Base-by-base conservation (phyloP, 2,888 invertebrate species). In the Megalurothrips usitatus region DNA sequence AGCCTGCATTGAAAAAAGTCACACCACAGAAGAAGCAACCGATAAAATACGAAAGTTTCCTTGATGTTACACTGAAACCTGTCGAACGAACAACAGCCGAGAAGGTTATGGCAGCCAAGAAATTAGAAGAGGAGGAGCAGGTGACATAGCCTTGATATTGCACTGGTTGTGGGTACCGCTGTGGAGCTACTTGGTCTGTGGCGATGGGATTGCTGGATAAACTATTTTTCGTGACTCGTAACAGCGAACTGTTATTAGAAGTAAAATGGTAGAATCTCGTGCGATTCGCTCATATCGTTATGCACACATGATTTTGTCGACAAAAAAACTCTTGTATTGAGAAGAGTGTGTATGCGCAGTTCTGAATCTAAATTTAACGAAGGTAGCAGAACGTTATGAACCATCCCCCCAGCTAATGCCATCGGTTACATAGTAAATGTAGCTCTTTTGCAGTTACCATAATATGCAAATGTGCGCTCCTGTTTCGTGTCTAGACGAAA, bases 21-120 rank as follows among this genome's bases (percentile, higher is more conserved):
- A 8, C 68, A 23, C 26, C 68, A 26, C 68, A 89, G 85, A 86
- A 87, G 85, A 86, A 89, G 86, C 85, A 87, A 84, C 88, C 88
- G 84, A 86, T 88, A 84, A 87, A 88, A 86, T 86, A 88, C 85
- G 91, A 90, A 86, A 89, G 87, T 85, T 92, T 92, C 87, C 87
- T 91, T 85, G 88, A 87, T 83, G 87, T 92, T 84, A 90, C 91
- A 86, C 89, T 92, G 85, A 92, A 91, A 87, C 91, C 91, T 80
- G 88, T 90, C 83, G 85, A 86, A 83, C 88, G 87, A 84, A 26
- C 23, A 9, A 26, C 68, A 12, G 68, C 68, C 23, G 84, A 86
- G 79, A 82, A 83, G 58, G 48, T 81, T 0, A 81, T 82, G 79
- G n/a, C 79, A 12, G 85, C 86, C 84, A 87, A 87, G 84, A 87